phyloP scores from a whole-genome alignment of 2,888 invertebrate genomes.

The Lasius platythorax region DNA sequence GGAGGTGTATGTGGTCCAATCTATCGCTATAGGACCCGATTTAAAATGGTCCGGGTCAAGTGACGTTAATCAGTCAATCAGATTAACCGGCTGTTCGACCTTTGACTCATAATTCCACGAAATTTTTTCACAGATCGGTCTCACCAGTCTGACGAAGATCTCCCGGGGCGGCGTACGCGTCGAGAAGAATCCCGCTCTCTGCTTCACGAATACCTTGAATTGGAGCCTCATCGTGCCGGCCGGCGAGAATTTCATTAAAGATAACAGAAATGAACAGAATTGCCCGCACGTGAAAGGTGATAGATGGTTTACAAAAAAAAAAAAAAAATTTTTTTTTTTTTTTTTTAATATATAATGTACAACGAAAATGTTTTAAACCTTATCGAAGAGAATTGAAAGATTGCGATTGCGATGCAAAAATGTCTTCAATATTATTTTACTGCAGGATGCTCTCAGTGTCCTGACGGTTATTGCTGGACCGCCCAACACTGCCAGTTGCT shows the following conservation, averaged over 20 bases:
- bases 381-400: background rate
- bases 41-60: constrained; percentile 78
- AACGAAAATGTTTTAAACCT: background rate
- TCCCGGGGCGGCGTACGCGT: constrained; percentile 94
- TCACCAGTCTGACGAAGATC: constrained; percentile 91
- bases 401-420: background rate
- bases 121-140: constrained; percentile 89
- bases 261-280: constrained; percentile 73
- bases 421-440: constrained; percentile 44
- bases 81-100: constrained; percentile 77
- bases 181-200: constrained; percentile 91
- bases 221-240: constrained; percentile 88
- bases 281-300: constrained; percentile 44
- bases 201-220: constrained; percentile 91
- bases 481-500: constrained; percentile 86
- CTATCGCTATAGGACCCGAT: constrained; percentile 65
- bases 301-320: background rate
- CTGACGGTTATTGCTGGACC: constrained; percentile 86
- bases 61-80: constrained; percentile 79
- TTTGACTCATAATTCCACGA: constrained; percentile 55
- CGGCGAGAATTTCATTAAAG: constrained; percentile 85
- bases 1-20: constrained; percentile 61
- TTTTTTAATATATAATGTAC: background rate
- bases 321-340: background rate
- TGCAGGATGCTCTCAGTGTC: constrained; percentile 90